These are phyloP conservation scores for Chiridota heheva DNA, from an alignment of 35 echinoderm and acorn worm genomes.

Conservation along the genomic window DNA sequence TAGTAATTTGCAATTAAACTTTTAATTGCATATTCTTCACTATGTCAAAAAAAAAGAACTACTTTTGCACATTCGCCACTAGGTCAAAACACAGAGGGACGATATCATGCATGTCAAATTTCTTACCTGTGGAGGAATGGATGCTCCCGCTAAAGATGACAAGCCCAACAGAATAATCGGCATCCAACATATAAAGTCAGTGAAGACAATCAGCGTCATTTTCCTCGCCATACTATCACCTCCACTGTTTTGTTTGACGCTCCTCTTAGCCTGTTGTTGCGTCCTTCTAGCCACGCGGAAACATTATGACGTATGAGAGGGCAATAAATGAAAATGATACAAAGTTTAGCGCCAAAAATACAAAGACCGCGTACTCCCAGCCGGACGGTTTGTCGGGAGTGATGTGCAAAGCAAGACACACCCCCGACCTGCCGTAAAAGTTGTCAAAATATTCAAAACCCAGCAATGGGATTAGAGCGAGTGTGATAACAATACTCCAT, in stretches of 20 bases:
- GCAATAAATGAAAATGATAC: conserved; percentile 78
- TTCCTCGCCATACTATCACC: conserved; percentile 86
- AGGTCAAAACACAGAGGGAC: too few species aligned
- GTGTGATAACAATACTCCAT: conserved; percentile 67
- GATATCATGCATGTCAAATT: too few species aligned
- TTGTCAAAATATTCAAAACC: conserved; percentile 87
- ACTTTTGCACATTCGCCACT: too few species aligned
- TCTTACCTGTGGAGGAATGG: conserved; percentile 74
- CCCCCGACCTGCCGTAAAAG: conserved; percentile 89
- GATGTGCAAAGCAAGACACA: conserved; percentile 91
- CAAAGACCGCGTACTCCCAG: conserved; percentile 95
- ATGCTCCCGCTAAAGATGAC: conserved; percentile 75
- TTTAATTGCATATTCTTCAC: too few species aligned
- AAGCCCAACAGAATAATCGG: conserved; percentile 92
- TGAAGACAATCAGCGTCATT: conserved; percentile 93
- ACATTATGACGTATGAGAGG: conserved; percentile 86
- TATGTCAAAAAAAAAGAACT: too few species aligned
- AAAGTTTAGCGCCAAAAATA: conserved; percentile 86
- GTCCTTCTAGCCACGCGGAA: conserved; percentile 86
- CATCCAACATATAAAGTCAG: conserved; percentile 96
- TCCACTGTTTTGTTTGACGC: conserved; percentile 44
- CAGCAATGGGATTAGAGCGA: conserved; percentile 65
- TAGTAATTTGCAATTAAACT: too few species aligned
- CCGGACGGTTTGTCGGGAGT: conserved; percentile 67
- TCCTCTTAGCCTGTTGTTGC: conserved; percentile 72